A percentile compares a stretch with the other conserved stretches of the same genome.
Evolutionary conservation across 1,140 invertebrate species (phyloP).

Genomic region (Ladona fulva): DNA sequence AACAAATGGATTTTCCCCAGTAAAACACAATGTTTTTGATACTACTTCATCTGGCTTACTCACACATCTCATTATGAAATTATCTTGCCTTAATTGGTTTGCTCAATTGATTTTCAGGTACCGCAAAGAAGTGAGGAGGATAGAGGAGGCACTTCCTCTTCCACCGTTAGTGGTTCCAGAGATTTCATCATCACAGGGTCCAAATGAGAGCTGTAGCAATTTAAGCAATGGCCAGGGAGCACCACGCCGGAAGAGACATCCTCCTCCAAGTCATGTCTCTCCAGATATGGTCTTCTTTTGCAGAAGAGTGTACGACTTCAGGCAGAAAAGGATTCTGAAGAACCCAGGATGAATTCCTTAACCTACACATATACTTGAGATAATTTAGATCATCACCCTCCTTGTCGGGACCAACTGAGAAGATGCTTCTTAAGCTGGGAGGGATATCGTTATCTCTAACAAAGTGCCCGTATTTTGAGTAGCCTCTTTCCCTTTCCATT

Average conservation of each 20-base stretch:
- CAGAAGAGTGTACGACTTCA: slow-evolving; percentile 87
- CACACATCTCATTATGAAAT: background rate
- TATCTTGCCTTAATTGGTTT: slow-evolving; percentile 13
- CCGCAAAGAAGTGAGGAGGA: slow-evolving; percentile 48
- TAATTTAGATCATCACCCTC: background rate
- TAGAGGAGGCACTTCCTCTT: slow-evolving; percentile 49
- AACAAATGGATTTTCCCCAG: too few relatives aligned
- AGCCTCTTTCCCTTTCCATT: too few relatives aligned
- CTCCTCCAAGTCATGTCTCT: slow-evolving; percentile 61
- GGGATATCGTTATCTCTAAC: too few relatives aligned
- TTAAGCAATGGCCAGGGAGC: background rate
- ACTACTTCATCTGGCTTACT: too few relatives aligned
- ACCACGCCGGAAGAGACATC: slow-evolving; percentile 39
- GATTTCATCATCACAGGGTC: background rate
- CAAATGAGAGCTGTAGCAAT: background rate
- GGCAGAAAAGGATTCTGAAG: slow-evolving; percentile 52
- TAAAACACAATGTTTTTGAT: too few relatives aligned
- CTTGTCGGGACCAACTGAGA: background rate
- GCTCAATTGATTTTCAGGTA: slow-evolving; percentile 40
- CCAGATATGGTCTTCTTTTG: slow-evolving; percentile 89
- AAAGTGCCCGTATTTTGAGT: too few relatives aligned
- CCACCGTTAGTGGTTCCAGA: slow-evolving; percentile 44
- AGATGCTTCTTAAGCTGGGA: background rate
- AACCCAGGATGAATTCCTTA: slow-evolving; percentile 31
- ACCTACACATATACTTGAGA: background rate